Conservation (phyloP, 1,140 invertebrate genomes). For the Microplitis mediator region DNA sequence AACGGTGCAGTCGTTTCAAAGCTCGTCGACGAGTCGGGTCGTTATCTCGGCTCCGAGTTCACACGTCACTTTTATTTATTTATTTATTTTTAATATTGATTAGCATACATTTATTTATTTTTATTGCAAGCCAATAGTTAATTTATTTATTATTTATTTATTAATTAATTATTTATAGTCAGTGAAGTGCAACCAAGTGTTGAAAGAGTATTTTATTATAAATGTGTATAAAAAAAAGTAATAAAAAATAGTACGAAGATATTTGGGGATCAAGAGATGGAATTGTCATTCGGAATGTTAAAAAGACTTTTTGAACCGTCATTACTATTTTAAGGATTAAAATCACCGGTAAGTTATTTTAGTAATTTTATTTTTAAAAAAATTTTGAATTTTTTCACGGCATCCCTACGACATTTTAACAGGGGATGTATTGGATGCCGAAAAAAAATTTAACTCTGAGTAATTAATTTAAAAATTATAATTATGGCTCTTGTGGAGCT, state of each 20-base stretch:
- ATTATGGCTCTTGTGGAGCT: no score
- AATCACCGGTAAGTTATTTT: slow-evolving; percentile 36
- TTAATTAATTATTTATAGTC: slow-evolving; percentile 31
- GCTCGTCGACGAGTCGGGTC: slow-evolving; percentile 8
- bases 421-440: background rate
- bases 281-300: slow-evolving; percentile 34
- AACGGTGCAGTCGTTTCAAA: background rate
- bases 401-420: background rate
- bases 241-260: background rate
- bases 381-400: background rate
- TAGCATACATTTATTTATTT: slow-evolving; percentile 6
- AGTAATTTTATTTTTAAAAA: no score
- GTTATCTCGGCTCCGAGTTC: background rate
- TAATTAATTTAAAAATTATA: no score
- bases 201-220: background rate
- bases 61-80: no score
- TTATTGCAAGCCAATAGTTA: slow-evolving; percentile 18
- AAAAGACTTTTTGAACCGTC: slow-evolving; percentile 33
- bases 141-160: slow-evolving; percentile 32
- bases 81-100: background rate
- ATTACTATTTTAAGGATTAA: slow-evolving; percentile 43
- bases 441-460: no score
- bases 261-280: slow-evolving; percentile 11
- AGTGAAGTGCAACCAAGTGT: slow-evolving; percentile 6
- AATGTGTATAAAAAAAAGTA: background rate